Evolutionary conservation across 2,113 vertebrate species (phyloP), one percentile per base, ranked within the genome.

Genomic region (Hyperopisus bebe): DNA sequence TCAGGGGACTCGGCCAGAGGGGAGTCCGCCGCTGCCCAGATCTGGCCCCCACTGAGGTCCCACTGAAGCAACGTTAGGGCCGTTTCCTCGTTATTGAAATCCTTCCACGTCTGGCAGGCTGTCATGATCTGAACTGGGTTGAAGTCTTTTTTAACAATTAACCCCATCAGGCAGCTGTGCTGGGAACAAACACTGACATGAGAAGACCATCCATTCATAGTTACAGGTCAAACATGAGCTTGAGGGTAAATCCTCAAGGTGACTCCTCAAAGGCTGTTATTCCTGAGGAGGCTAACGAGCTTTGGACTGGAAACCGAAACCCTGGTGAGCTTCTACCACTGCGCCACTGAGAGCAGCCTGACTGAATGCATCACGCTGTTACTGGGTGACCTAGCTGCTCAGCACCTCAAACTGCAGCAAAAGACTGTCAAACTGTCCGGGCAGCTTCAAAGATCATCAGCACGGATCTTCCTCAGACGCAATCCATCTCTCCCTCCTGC

Each of bases 11-110:
- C 35, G 51, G 77, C 44, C 51, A 83, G 48, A 48, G 85, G 70
- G 31, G 58, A 90, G 17, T 47, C 77, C 31, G 19, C 21, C 8
- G 24, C n/a, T 83, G 50, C 17, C 44, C 82, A 89, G 48, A 44
- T 39, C 39, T 90, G 58, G 8, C 48, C 85, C 5, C 74, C 88
- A 24, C 47, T 55, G 31, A 74, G 74, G 74, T 83, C 88, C 88
- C 27, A 19, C 35, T 83, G 74, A 35, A 82, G 24, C 48, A 89
- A 83, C 46, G 21, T 21, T 35, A 35, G 74, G 35, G 48, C 31
- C 13, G 74, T 44, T 66, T 31, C 47, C 15, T 27, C 62, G 62
- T 27, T 31, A 70, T 80, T 46, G 88, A 50, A 51, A 47, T 51
- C 31, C 46, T 89, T 89, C 31, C 44, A 42, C 27, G 15, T 50